Conservation (phyloP, 2,888 invertebrate genomes). For the Sinelater perroti region DNA sequence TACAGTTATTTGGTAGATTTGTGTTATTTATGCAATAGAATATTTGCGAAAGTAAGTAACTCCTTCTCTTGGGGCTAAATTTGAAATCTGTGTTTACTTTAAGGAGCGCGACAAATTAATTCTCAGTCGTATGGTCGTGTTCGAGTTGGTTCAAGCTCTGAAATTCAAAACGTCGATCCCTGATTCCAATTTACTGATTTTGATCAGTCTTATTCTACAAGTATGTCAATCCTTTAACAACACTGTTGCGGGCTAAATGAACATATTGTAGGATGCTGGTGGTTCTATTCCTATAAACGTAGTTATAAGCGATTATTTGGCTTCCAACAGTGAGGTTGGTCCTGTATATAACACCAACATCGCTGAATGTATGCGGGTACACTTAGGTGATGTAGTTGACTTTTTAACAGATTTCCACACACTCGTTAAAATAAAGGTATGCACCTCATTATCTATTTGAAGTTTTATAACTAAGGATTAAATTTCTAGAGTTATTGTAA, state of each 20-base stretch:
- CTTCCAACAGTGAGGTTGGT: constrained; percentile 53
- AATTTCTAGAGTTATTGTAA: constrained; percentile 73
- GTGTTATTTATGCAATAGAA: constrained; percentile 88
- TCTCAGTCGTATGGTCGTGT: constrained; percentile 89
- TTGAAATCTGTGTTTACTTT: constrained; percentile 15
- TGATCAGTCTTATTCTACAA: constrained; percentile 89
- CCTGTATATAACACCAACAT: constrained; percentile 82
- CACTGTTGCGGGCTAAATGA: neutral
- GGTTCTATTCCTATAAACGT: constrained; percentile 84
- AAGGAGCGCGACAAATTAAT: constrained; percentile 94
- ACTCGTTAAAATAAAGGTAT: constrained; percentile 93
- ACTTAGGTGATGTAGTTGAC: constrained; percentile 92
- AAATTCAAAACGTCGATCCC: constrained; percentile 95
- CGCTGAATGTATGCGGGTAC: constrained; percentile 92
- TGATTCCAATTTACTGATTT: constrained; percentile 90
- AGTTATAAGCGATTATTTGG: constrained; percentile 67
- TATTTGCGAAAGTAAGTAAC: constrained; percentile 75
- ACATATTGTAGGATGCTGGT: constrained; percentile 75
- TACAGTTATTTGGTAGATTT: constrained; percentile 84
- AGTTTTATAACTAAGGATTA: too few relatives aligned
- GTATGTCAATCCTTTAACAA: constrained; percentile 54
- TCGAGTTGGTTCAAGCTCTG: constrained; percentile 93
- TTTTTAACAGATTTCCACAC: constrained; percentile 97
- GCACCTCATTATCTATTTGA: too few relatives aligned
- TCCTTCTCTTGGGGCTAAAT: too few relatives aligned